Base-by-base conservation (phyloP, 2,888 invertebrate species). In the Cosmorhoe ocellata region DNA sequence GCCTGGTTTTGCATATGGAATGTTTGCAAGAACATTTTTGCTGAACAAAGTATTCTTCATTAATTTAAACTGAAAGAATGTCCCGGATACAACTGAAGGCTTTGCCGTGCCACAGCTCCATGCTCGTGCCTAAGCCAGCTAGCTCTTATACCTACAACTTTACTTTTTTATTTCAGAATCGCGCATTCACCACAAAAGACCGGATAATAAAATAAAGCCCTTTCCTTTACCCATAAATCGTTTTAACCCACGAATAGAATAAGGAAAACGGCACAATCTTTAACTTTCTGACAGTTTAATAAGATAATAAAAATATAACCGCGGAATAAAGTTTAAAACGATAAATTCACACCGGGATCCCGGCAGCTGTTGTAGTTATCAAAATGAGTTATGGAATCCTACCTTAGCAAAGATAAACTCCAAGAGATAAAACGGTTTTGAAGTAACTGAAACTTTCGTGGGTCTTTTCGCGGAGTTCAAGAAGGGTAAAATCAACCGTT, bases 211-310 rank as follows among this genome's bases (percentile, higher is more conserved):
- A 81, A 81, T 79, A 80, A 83, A 79, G 74, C 73, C 71, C 76
- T 74, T 79, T 74, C 76, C 75, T 69, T 64, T 68, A 65, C 66
- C 73, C 79, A 74, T 84, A 83, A 84, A 84, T 84, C 83, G 81
- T 69, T 66, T 71, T 67, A 67, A 76, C 76, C 74, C 70, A 71
- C 75, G 83, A 80, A 79, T 80, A 79, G 79, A 81, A 81, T 81
- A 77, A 76, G 75, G 79, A 80, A 81, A 84, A 81, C 76, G 80
- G 77, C 78, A 81, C 79, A 84, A 84, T 84, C 83, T 84, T 84
- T 84, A 84, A 85, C 83, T 85, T 84, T 85, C 78, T 83, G 86
- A 84, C 86, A 86, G 83, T 84, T 86, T 86, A 86, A 86, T 86
- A 84, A 85, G 84, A 86, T 85, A 84, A 84, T 84, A 84, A 85